phyloP scores from a whole-genome alignment of 2,888 invertebrate species.

The Pediacus dermestoides region DNA sequence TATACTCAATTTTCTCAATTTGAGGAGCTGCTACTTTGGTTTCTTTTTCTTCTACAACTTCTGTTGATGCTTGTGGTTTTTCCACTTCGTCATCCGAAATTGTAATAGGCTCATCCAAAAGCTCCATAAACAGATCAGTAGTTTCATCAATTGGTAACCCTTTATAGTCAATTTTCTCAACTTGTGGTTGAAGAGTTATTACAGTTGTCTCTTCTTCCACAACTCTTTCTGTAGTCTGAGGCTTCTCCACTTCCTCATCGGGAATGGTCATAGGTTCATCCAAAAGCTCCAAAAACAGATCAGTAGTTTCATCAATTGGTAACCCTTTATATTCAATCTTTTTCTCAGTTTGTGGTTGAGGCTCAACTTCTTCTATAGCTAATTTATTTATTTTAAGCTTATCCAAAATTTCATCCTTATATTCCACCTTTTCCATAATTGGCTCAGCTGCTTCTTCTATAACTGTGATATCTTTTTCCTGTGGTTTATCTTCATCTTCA shows the following conservation, averaged over 20 bases:
- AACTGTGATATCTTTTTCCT: neutral
- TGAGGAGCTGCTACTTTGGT: constrained; percentile 4
- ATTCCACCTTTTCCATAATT: neutral
- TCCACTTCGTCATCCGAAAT: constrained; percentile 40
- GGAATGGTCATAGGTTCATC: constrained; percentile 32
- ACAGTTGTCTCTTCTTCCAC: constrained; percentile 2
- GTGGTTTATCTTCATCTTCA: constrained; percentile 4
- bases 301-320: constrained; percentile 36
- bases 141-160: constrained; percentile 31
- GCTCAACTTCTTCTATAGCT: neutral
- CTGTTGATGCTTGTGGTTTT: neutral
- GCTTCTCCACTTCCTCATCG: neutral
- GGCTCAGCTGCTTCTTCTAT: constrained; percentile 3
- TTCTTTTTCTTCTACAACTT: neutral
- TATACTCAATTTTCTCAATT: constrained; percentile 20
- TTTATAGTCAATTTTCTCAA: constrained; percentile 25
- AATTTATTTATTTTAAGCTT: neutral
- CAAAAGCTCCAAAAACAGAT: constrained; percentile 44
- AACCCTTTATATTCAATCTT: constrained; percentile 28
- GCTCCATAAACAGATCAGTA: constrained; percentile 28
- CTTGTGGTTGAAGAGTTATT: no score
- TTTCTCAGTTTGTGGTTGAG: no score
- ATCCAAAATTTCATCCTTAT: constrained; percentile 2
- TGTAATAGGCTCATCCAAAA: constrained; percentile 44
- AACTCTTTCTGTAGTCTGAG: neutral